Base-by-base conservation (phyloP, 64 coral and sea anemone genomes). In the Cladopsammia gracilis region DNA sequence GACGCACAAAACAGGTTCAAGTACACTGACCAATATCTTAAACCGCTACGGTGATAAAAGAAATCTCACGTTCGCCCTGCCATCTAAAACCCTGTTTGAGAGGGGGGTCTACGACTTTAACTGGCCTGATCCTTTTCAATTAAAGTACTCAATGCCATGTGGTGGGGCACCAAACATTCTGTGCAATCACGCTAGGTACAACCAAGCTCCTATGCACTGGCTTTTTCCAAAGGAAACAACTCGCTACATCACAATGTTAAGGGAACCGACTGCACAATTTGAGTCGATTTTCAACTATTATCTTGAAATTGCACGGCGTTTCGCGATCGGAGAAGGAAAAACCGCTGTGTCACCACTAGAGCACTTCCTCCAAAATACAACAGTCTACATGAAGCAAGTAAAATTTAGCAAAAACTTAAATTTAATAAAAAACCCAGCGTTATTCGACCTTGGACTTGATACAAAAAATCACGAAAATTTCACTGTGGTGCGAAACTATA, bases 401-500 rank as follows among this genome's bases (percentile, higher is more conserved):
- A 18, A 75, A 8, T 4, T 3, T 18, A 18, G 7, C 7, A 57
- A 2, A 48, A 49, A 18, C 13, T 14, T 83, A 9, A 66, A 83
- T 10, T 20, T 82, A 19, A 82, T 70, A 4, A 78, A 57, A 20
- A 91, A 91, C 72, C 77, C 77, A 49, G 71, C 82, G 69, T 64
- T 96, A 18, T 96, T 89, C 81, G 95, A 96, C 10, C 88, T 96
- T 3, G 95, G 95, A 14, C 56, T 93, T 3, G 58, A 71, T 7
- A 15, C 86, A 1, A 64, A 42, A 18, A 2, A 34, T 34, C 46
- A 74, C 8, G 77, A 78, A 20, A 48, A 93, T 26, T 3, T 26
- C 13, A 44, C 16, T 14, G 13, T 59, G 23, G 61, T 93, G 9
- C 78, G 54, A 18, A 84, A 42, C 13, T 87, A 68, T 48, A 89